A percentile compares a stretch with the other conserved stretches of the same genome.
Evolutionary conservation across 2,113 vertebrate genomes (phyloP).

Genomic region (Myrmecophaga tridactyla): DNA sequence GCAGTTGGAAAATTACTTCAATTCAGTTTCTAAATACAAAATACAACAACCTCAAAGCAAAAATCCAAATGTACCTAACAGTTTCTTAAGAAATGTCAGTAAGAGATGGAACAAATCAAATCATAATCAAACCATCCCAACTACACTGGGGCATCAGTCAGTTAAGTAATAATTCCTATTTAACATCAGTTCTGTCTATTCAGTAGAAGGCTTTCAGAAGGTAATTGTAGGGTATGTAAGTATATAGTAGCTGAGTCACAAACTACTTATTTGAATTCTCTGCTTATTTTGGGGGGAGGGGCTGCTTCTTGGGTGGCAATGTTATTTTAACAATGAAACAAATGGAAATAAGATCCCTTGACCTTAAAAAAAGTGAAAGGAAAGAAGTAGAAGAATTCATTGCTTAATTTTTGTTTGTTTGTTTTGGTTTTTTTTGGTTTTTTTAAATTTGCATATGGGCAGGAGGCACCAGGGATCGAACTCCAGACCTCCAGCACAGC

Average conservation of each 20-base stretch:
- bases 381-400: slow-evolving; percentile 12
- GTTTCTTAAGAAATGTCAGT: slow-evolving; percentile 11
- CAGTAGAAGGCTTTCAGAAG: not conserved
- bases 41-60: slow-evolving; percentile 3
- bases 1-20: not conserved
- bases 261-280: slow-evolving; percentile 40
- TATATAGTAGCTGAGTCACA: slow-evolving; percentile 56
- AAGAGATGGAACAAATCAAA: slow-evolving; percentile 3
- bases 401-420: slow-evolving; percentile 50
- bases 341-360: slow-evolving; percentile 10
- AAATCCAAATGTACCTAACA: not conserved
- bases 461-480: no score
- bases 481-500: no score
- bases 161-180: not conserved
- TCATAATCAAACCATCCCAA: not conserved
- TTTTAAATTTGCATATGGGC: no score
- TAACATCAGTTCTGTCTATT: slow-evolving; percentile 16
- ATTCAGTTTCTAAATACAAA: slow-evolving; percentile 31
- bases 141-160: not conserved
- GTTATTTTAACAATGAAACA: slow-evolving; percentile 43
- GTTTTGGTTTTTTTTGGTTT: no score
- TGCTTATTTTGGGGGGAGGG: slow-evolving; percentile 48
- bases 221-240: slow-evolving; percentile 58
- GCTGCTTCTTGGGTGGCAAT: slow-evolving; percentile 60
- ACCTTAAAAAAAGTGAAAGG: not conserved